Evolutionary conservation across 2,113 vertebrate genomes (phyloP).

Genomic region (Globicephala melas): DNA sequence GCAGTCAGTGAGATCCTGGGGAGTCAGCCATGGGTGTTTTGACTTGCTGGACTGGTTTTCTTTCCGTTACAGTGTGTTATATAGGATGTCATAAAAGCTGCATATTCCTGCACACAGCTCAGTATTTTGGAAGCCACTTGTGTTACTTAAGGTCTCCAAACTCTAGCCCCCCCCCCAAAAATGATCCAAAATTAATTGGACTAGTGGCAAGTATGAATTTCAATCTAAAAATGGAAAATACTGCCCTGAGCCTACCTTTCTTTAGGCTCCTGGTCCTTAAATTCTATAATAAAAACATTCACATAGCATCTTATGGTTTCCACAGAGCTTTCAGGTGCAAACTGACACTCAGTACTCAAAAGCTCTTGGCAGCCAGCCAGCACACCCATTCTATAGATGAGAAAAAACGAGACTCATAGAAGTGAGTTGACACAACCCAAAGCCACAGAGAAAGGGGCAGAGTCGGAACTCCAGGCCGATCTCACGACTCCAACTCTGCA

Average conservation of each 20-base stretch:
- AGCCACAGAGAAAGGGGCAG: background rate
- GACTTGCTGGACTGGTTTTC: background rate
- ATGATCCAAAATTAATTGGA: background rate
- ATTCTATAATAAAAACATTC: background rate
- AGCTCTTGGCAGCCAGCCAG: background rate
- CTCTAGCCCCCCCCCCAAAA: background rate
- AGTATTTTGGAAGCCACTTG: background rate
- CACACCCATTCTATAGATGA: background rate
- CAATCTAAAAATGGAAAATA: conserved; percentile 5
- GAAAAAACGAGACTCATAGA: background rate
- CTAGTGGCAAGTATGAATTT: background rate
- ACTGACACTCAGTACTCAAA: background rate
- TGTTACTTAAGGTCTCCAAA: background rate
- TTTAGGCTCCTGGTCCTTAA: background rate
- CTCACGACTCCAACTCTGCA: background rate
- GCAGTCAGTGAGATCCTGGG: background rate
- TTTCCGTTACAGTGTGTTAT: background rate
- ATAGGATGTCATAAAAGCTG: background rate
- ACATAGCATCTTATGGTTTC: background rate
- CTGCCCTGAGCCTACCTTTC: background rate
- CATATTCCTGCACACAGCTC: background rate
- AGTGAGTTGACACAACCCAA: background rate
- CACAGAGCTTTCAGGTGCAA: background rate
- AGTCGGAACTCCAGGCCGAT: background rate
- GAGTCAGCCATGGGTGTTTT: background rate